Evolutionary conservation across 1,140 invertebrate genomes (phyloP).

Genomic region (Ceratosolen fusciceps): DNA sequence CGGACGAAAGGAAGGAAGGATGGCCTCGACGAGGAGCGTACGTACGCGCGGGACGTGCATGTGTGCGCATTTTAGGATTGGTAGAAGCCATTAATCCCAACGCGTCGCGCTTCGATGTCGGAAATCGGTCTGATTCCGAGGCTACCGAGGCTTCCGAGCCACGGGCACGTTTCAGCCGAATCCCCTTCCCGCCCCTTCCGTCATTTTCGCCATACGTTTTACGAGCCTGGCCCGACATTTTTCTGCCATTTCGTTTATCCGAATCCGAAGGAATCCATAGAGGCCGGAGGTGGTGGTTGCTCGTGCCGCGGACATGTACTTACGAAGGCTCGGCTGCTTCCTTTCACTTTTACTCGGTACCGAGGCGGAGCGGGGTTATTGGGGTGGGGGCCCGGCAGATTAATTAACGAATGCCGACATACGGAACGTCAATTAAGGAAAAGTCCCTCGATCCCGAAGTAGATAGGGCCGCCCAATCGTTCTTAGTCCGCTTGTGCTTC

Average conservation of each 20-base stretch:
- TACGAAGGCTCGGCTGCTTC: too few relatives aligned
- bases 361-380: too few relatives aligned
- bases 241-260: background rate
- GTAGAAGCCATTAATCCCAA: conserved; percentile 46
- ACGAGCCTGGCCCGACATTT: background rate
- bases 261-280: too few relatives aligned
- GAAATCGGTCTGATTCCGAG: background rate
- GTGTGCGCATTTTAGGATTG: conserved; percentile 2
- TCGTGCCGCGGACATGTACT: too few relatives aligned
- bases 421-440: background rate
- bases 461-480: background rate
- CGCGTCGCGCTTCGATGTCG: conserved; percentile 13
- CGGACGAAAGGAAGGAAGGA: background rate
- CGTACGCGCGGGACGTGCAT: background rate
- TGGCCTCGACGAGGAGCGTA: background rate
- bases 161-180: background rate
- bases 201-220: background rate
- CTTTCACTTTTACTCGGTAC: too few relatives aligned
- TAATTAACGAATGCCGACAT: background rate
- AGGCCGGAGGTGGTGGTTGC: too few relatives aligned
- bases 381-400: too few relatives aligned
- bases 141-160: background rate
- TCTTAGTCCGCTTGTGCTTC: background rate
- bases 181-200: too few relatives aligned
- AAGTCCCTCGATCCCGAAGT: background rate